Base-by-base conservation (phyloP, 2,113 vertebrate species). In the Trochalopteron elliotii region DNA sequence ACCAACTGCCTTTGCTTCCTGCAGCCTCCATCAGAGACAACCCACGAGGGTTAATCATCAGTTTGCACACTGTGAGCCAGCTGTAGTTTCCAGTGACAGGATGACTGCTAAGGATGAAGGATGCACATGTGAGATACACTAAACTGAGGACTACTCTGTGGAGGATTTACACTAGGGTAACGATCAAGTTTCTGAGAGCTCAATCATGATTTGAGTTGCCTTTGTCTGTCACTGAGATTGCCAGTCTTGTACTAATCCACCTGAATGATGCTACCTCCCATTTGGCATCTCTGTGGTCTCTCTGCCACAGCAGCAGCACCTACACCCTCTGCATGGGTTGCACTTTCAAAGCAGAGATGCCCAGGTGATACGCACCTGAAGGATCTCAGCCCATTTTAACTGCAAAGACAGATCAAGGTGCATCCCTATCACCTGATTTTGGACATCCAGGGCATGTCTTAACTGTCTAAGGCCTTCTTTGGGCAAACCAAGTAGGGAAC, bases 71-170 rank as follows among this genome's bases (percentile, higher is more conserved):
- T 40, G 40, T 25, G 19, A 65, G 45, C 40, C 63, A 52, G 53
- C 53, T 44, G 9, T 2, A 33, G 33, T 14, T 87, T 57, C 64
- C 90, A 93, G 52, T 16, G 59, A 49, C 42, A 84, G 22, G 42
- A 37, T 21, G n/a, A 65, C 60, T n/a, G 57, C 27, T 40, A 33
- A 53, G 60, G 49, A 56, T 15, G 28, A 55, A 65, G 78, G 78
- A 65, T 12, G n/a, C 40, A 40, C 25, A 20, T 5, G 25, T 0
- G 1, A 47, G 18, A 31, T 2, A 56, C 27, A 18, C 0, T 1
- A 2, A 47, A 35, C 20, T 8, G 22, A 60, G 12, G 71, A 59
- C 10, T 25, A 2, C 42, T 40, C 61, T 59, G 15, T 10, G n/a
- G 15, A 76, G 69, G 70, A 65, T 5, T 79, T 17, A 60, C 22